These are phyloP conservation scores for Aurelia sp. DNA, from an alignment of 30 jellyfish, hydroid and myxozoan genomes.

Conservation along the genomic window DNA sequence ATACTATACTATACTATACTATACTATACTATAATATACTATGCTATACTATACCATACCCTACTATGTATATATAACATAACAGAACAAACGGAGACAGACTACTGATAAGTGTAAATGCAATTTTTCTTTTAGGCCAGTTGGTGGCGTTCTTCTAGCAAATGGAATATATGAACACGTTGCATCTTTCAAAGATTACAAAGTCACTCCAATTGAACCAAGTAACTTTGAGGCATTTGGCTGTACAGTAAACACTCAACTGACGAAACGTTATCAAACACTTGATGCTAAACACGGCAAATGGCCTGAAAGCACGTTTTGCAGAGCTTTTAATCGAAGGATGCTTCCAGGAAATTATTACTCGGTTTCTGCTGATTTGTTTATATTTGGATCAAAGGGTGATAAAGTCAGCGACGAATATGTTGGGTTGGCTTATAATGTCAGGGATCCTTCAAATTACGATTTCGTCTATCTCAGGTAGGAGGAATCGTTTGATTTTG, in stretches of 20 bases:
- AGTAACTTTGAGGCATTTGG: constrained; percentile 31
- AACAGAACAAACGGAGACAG: not conserved
- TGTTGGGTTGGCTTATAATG: constrained; percentile 64
- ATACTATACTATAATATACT: no score
- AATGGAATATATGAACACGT: constrained; percentile 42
- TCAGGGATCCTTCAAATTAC: constrained; percentile 45
- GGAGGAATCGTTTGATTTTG: not conserved
- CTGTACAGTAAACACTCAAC: constrained; percentile 55
- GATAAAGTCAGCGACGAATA: constrained; percentile 13
- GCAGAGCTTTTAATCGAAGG: constrained; percentile 61
- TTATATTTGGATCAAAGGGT: constrained; percentile 38
- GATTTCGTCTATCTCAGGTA: constrained; percentile 68
- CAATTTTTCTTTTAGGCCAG: constrained; percentile 27
- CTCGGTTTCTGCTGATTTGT: constrained; percentile 37
- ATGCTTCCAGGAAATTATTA: constrained; percentile 57
- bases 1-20: no score
- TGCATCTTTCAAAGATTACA: constrained; percentile 63
- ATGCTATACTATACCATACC: no score
- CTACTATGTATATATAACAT: no score
- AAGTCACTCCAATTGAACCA: constrained; percentile 37
- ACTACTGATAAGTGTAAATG: not conserved
- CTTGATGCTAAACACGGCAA: constrained; percentile 81
- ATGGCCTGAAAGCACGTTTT: constrained; percentile 83
- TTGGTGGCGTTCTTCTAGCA: constrained; percentile 76
- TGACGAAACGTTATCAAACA: constrained; percentile 26